phyloP scores from a whole-genome alignment of 2,113 vertebrate genomes.

The Rhinolophus ferrumequinum region DNA sequence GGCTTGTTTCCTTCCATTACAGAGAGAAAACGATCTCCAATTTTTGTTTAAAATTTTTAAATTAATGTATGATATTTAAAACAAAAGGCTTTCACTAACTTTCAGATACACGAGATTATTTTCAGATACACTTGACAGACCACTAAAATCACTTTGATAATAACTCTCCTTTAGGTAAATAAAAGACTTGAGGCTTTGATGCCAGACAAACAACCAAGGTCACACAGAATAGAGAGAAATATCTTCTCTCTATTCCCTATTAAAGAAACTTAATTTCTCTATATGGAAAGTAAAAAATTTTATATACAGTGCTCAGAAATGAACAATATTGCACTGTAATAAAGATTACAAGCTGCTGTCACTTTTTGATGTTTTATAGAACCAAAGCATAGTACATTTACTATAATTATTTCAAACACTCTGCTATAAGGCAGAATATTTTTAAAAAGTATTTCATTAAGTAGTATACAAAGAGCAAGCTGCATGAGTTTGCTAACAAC shows the following conservation, averaged over 20 bases:
- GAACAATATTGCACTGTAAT: background rate
- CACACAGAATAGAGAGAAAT: background rate
- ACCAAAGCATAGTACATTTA: background rate
- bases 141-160: background rate
- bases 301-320: background rate
- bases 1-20: background rate
- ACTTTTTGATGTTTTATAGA: background rate
- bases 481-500: background rate
- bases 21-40: background rate
- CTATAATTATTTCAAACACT: background rate
- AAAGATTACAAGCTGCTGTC: background rate
- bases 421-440: background rate
- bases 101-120: background rate
- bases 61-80: background rate
- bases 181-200: background rate
- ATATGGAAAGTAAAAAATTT: background rate
- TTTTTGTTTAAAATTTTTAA: background rate
- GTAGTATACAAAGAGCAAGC: background rate
- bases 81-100: background rate
- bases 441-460: background rate
- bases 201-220: background rate
- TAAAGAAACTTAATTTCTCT: background rate
- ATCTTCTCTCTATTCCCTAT: background rate
- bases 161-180: background rate
- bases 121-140: background rate